Base-by-base conservation (phyloP, 2,113 vertebrate genomes). In the Trogon melanurus region DNA sequence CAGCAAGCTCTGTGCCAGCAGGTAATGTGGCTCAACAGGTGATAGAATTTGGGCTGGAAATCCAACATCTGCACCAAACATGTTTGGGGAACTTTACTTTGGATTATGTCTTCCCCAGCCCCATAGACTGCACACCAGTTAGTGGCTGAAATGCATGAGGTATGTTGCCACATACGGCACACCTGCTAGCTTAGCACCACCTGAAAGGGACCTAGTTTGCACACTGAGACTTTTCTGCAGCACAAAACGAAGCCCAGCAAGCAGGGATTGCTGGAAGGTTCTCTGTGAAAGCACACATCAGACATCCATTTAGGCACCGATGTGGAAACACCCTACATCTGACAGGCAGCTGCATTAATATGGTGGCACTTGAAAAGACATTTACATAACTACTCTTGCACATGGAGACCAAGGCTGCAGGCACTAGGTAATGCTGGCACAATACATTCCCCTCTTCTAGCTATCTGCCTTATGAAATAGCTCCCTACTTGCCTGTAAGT, bases 81-180 rank as follows among this genome's bases (percentile, higher is more conserved):
- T 4, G 29, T 48, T 12, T 67, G 72, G 38, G n/a, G 26, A 58
- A 41, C 38, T 71, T 74, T 66, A 9, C n/a, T 86, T 38, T 54
- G 67, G 44, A 9, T 70, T 34, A 2, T 11, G 7, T 21, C 38
- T 47, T 64, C 54, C 26, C 10, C 54, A 16, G 27, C 25, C 36
- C 27, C 0, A 0, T 10, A 44, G 23, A 25, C 7, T 2, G n/a
- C 15, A 19, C n/a, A 11, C 7, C 57, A 27, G 0, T 32, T 32
- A 32, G 58, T 21, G 21, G 54, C 0, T 69, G 58, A 36, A 2
- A 2, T 16, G 36, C 29, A 16, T 3, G n/a, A 79, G 13, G 16
- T 32, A 25, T 61, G 29, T 36, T 36, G 45, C 38, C 44, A 0
- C 3, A 15, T 13, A 13, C 1, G 1, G 38, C 47, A 25, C 69